A percentile compares a stretch with the other conserved stretches of the same genome.
Conservation (phyloP, 2,888 invertebrate species). For the Chrysina gloriosa region DNA sequence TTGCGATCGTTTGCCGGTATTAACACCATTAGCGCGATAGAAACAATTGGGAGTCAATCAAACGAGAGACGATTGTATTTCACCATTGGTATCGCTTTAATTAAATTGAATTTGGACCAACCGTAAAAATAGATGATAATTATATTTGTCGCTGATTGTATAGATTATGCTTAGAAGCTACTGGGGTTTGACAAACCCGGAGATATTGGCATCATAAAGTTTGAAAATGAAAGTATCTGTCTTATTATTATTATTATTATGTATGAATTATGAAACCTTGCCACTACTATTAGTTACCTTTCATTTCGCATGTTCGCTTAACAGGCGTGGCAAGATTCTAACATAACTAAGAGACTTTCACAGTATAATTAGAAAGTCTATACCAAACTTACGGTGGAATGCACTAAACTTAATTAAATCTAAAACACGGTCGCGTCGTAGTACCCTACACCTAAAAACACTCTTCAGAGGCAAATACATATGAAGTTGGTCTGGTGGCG, state of each 20-base stretch:
- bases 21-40: neutral
- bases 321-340: too few species aligned
- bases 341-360: neutral
- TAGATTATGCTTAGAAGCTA: too few species aligned
- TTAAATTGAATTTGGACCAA: neutral
- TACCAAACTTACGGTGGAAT: neutral
- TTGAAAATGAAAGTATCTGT: too few species aligned
- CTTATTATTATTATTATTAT: too few species aligned
- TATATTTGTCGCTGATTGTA: neutral
- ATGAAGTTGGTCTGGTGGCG: neutral
- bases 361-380: neutral
- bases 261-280: too few species aligned
- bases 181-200: too few species aligned
- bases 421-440: slow-evolving; percentile 1
- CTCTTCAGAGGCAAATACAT: neutral
- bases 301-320: too few species aligned
- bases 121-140: neutral
- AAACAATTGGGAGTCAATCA: neutral
- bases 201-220: too few species aligned
- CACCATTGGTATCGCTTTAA: neutral
- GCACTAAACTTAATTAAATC: slow-evolving; percentile 4
- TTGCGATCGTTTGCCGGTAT: neutral
- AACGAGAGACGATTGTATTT: neutral
- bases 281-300: too few species aligned
- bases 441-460: neutral